phyloP scores from a whole-genome alignment of 1,140 invertebrate species.

The Dufourea novaeangliae region DNA sequence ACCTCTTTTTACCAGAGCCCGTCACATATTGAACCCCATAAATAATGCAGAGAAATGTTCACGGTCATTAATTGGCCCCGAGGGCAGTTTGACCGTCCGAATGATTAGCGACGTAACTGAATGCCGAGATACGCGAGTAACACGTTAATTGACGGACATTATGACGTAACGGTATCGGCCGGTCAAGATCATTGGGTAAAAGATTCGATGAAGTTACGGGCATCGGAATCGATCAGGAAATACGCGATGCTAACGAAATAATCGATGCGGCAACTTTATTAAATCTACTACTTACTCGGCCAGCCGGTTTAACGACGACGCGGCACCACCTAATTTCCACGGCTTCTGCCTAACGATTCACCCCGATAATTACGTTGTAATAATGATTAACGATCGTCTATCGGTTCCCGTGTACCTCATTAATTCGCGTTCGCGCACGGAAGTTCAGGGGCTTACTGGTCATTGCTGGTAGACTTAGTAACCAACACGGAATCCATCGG shows the following conservation, averaged over 20 bases:
- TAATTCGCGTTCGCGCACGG: slow-evolving; percentile 57
- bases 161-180: background rate
- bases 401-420: slow-evolving; percentile 58
- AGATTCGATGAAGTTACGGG: background rate
- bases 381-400: slow-evolving; percentile 64
- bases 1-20: too few species aligned
- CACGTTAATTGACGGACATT: background rate
- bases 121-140: slow-evolving; percentile 4
- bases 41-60: too few species aligned
- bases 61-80: too few species aligned
- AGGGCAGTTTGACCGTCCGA: background rate
- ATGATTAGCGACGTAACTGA: slow-evolving; percentile 19
- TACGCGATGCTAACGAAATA: slow-evolving; percentile 2
- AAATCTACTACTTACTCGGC: slow-evolving; percentile 7
- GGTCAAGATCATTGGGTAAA: too few species aligned
- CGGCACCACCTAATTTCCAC: slow-evolving; percentile 45
- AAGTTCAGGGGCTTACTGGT: slow-evolving; percentile 58
- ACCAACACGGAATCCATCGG: slow-evolving; percentile 52
- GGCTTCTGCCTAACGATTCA: slow-evolving; percentile 32
- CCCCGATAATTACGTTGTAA: slow-evolving; percentile 64
- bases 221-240: background rate
- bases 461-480: slow-evolving; percentile 55
- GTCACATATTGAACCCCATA: too few species aligned
- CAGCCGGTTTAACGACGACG: slow-evolving; percentile 25
- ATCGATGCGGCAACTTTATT: slow-evolving; percentile 24